Percentiles rank a stretch among this genome's conserved stretches.
Conservation (phyloP, 2,113 vertebrate species). For the Etheostoma spectabile region DNA sequence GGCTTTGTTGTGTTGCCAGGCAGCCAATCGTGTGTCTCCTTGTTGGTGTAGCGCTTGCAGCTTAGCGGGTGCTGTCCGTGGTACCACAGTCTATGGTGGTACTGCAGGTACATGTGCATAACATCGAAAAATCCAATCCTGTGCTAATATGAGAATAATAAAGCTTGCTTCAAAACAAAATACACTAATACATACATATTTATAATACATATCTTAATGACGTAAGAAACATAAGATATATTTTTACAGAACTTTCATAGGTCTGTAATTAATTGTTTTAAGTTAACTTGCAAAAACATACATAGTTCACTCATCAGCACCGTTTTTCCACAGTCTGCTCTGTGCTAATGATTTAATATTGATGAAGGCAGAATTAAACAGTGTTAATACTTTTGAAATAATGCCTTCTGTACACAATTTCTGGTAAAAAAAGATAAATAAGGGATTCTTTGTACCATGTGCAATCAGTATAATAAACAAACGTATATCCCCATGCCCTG, state of each 20-base stretch:
- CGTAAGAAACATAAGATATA: no score
- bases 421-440: not conserved
- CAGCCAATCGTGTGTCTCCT: constrained; percentile 60
- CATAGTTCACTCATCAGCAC: not conserved
- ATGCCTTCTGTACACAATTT: not conserved
- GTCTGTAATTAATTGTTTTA: not conserved
- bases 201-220: not conserved
- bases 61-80: constrained; percentile 51
- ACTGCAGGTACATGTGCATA: constrained; percentile 2
- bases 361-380: not conserved
- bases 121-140: not conserved
- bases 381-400: not conserved
- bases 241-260: no score
- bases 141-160: not conserved
- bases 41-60: not conserved
- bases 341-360: not conserved
- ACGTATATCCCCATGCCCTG: not conserved
- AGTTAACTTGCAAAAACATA: not conserved
- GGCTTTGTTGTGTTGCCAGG: constrained; percentile 60
- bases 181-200: not conserved
- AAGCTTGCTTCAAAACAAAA: not conserved
- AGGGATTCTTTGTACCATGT: not conserved
- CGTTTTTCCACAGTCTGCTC: not conserved
- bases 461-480: not conserved
- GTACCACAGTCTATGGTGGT: constrained; percentile 52